A percentile compares a stretch with the other conserved stretches of the same genome.
Conservation (phyloP, 2,113 vertebrate genomes). For the Dicrurus megarhynchus region DNA sequence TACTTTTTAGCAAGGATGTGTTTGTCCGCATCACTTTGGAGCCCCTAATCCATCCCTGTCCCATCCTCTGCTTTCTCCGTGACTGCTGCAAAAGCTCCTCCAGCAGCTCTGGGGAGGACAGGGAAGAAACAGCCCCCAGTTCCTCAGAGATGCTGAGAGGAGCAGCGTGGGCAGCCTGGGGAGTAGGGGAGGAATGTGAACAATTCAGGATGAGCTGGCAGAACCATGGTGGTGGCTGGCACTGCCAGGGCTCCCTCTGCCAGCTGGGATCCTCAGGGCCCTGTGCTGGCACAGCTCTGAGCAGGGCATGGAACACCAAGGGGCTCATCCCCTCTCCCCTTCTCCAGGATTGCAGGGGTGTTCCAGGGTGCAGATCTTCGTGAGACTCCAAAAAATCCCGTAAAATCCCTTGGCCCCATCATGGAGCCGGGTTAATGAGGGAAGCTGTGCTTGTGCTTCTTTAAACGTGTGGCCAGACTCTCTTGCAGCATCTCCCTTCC, state of each 20-base stretch:
- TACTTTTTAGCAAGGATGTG: not conserved
- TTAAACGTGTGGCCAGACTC: not conserved
- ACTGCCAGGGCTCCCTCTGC: not conserved
- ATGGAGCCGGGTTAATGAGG: accelerated
- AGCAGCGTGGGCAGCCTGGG: not conserved
- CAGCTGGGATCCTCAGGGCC: not conserved
- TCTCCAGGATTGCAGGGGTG: not conserved
- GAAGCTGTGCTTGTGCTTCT: not conserved
- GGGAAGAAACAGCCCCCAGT: not conserved
- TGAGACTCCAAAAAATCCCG: not conserved
- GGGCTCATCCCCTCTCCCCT: not conserved
- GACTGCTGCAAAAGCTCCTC: not conserved
- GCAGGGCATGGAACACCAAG: accelerated
- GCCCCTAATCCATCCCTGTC: accelerated
- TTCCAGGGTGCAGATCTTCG: accelerated
- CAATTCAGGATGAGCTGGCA: not conserved
- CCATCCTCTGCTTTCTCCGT: not conserved
- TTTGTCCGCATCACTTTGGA: accelerated
- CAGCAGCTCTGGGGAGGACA: not conserved
- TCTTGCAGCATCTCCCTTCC: not conserved
- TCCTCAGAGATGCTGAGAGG: not conserved
- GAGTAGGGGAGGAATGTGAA: not conserved
- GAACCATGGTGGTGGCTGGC: accelerated
- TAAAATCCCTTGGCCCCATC: accelerated
- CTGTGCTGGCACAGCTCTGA: not conserved